phyloP scores from a whole-genome alignment of 2,888 invertebrate species.

The Chalcosyrphus nemorum region DNA sequence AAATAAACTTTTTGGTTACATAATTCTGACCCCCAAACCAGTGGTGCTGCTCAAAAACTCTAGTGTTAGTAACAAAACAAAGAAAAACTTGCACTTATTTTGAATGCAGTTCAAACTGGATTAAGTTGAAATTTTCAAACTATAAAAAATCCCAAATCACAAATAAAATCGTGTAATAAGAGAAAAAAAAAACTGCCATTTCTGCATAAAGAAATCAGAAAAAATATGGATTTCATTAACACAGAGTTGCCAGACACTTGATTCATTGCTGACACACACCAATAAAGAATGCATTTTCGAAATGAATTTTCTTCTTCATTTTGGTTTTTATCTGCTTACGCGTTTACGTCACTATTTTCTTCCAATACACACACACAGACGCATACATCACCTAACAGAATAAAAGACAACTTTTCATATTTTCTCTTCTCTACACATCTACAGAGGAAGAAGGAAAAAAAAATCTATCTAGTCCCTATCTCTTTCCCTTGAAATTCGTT shows the following conservation, averaged over 20 bases:
- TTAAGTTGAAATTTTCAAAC: neutral
- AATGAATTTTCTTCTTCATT: slow-evolving; percentile 45
- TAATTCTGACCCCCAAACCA: slow-evolving; percentile 24
- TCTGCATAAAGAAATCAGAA: neutral
- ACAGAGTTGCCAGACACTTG: slow-evolving; percentile 37
- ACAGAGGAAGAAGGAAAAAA: slow-evolving; percentile 32
- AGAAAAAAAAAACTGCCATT: neutral
- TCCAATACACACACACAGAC: slow-evolving; percentile 11
- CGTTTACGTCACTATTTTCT: slow-evolving; percentile 71
- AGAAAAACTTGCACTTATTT: neutral
- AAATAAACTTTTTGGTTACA: slow-evolving; percentile 38
- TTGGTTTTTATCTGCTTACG: slow-evolving; percentile 37
- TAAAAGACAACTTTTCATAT: slow-evolving; percentile 18
- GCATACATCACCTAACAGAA: too few species aligned
- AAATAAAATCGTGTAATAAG: too few species aligned
- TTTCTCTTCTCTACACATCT: slow-evolving; percentile 48
- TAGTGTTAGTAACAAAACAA: slow-evolving; percentile 31
- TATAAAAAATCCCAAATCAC: neutral
- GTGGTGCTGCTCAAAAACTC: neutral
- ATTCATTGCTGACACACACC: slow-evolving; percentile 13
- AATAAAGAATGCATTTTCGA: slow-evolving; percentile 44
- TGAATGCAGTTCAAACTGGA: neutral
- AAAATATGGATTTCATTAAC: slow-evolving; percentile 35
- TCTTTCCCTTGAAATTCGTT: slow-evolving; percentile 65
- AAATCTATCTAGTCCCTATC: slow-evolving; percentile 59